Base-by-base conservation (phyloP, 1,140 invertebrate genomes). In the Danaus melanippus region DNA sequence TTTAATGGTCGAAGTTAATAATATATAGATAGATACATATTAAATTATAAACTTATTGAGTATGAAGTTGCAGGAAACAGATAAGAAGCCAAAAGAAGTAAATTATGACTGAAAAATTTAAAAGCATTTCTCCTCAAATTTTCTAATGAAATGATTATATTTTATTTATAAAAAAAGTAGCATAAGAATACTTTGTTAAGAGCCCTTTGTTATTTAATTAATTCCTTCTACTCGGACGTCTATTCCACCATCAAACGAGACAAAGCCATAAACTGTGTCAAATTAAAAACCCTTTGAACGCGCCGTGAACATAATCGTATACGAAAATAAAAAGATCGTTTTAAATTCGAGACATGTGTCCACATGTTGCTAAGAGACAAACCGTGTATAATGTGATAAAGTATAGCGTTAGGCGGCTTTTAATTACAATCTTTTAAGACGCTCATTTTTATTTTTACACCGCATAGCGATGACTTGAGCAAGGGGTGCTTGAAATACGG, bases 201-300 rank as follows among this genome's bases (percentile, higher is more conserved):
- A 70, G 54, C 53, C 60, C 67, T 71, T 74, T 70, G 65, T 71
- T 58, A 64, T 67, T 76, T 66, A 72, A 74, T 75, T 71, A 79
- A 75, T 68, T 64, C 55, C 64, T 66, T 65, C 57, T 64, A 67
- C 64, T 64, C 52, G 54, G 46, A 15, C 60, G 59, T 50, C 66
- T 48, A 47, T 62, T 53, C 60, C 50, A 57, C 66, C 67, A 71
- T 77, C 75, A 76, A 79, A 76, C 68, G 67, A 70, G 66, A 79
- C 73, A 71, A 67, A 74, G 67, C 74, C 61, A 79, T 84, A 81
- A 84, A 84, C 59, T 83, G 81, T 81, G 81, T 83, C 81, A 83
- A 84, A 84, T 84, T 84, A 81, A 81, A 83, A 82, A 74, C 71
- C 68, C 73, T 84, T 84, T 82, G 79, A 84, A 79, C 69, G 62